These are phyloP conservation scores for Magallana angulata DNA, from an alignment of 1,140 invertebrate species.

Conservation along the genomic window DNA sequence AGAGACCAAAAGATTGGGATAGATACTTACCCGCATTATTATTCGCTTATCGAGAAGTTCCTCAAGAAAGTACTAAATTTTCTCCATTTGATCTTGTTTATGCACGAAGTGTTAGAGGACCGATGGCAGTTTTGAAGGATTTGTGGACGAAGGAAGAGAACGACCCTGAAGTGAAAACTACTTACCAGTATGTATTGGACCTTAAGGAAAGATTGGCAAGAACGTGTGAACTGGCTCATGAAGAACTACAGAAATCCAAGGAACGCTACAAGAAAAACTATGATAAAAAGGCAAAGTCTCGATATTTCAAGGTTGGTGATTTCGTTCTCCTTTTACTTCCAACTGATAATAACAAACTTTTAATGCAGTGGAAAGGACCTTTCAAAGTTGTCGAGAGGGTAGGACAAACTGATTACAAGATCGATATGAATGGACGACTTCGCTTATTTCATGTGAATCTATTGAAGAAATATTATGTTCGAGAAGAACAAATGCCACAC, in stretches of 20 bases:
- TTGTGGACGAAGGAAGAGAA: slow-evolving; percentile 51
- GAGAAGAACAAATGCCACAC: not conserved
- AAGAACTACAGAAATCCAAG: slow-evolving; percentile 40
- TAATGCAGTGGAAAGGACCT: slow-evolving; percentile 23
- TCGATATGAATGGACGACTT: not conserved
- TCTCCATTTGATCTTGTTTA: slow-evolving; percentile 68
- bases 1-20: slow-evolving; percentile 61
- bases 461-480: slow-evolving; percentile 6
- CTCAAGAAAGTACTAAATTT: slow-evolving; percentile 60
- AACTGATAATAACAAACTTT: slow-evolving; percentile 41
- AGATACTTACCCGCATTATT: slow-evolving; percentile 56
- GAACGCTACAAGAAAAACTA: slow-evolving; percentile 44
- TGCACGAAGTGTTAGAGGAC: slow-evolving; percentile 65
- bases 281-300: slow-evolving; percentile 49
- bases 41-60: slow-evolving; percentile 60
- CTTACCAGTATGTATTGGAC: slow-evolving; percentile 62
- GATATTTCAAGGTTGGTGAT: slow-evolving; percentile 45
- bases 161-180: slow-evolving; percentile 41
- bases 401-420: not conserved
- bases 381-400: not conserved
- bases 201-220: slow-evolving; percentile 52
- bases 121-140: slow-evolving; percentile 59
- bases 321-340: slow-evolving; percentile 45
- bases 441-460: not conserved
- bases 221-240: slow-evolving; percentile 54